A percentile compares a stretch with the other conserved stretches of the same genome.
These are phyloP conservation scores for Notothenia coriiceps DNA, from an alignment of 2,113 vertebrate genomes.

Conservation along the genomic window DNA sequence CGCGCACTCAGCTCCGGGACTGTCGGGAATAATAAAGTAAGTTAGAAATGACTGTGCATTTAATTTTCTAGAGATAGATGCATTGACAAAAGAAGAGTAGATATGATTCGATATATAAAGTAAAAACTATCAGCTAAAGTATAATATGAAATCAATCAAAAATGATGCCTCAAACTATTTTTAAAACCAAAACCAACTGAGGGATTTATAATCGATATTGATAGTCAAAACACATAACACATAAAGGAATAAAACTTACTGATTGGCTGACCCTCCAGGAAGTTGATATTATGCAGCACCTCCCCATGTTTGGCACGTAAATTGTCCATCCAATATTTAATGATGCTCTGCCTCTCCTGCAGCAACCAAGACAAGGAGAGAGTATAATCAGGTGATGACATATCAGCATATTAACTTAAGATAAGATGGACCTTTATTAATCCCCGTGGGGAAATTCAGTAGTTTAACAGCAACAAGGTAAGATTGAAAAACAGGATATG, in stretches of 20 bases:
- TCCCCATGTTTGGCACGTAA: constrained; percentile 95
- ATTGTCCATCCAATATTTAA: constrained; percentile 97
- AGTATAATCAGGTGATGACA: neutral
- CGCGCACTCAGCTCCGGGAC: constrained; percentile 93
- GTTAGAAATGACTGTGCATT: neutral
- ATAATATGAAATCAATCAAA: neutral
- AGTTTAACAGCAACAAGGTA: too few relatives aligned
- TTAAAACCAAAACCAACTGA: constrained; percentile 35
- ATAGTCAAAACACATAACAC: constrained; percentile 17
- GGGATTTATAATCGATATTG: neutral
- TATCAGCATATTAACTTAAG: too few relatives aligned
- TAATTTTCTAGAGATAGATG: neutral
- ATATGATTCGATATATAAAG: neutral
- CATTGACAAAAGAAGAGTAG: neutral
- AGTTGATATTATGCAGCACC: constrained; percentile 94
- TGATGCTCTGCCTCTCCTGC: constrained; percentile 97
- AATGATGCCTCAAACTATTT: neutral
- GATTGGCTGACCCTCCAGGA: constrained; percentile 97
- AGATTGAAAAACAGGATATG: too few relatives aligned
- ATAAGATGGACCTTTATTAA: too few relatives aligned
- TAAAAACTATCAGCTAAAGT: neutral
- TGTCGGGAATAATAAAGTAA: constrained; percentile 64
- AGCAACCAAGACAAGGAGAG: neutral
- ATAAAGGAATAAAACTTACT: constrained; percentile 84
- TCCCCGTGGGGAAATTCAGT: too few relatives aligned